phyloP scores from a whole-genome alignment of 2,888 invertebrate genomes.

The Orthosia cruda region DNA sequence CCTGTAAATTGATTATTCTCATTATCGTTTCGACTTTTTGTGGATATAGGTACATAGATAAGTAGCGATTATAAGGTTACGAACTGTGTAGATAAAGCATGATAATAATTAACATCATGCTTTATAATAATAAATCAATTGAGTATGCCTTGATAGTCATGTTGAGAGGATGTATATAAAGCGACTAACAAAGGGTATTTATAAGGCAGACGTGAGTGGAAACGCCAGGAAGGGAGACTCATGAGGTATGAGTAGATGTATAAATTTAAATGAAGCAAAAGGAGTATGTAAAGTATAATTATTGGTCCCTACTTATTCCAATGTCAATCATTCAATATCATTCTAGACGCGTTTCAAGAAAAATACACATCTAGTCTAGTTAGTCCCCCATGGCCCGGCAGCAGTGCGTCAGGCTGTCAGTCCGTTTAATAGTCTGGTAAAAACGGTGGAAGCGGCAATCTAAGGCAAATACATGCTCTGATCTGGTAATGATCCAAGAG shows the following conservation, averaged over 20 bases:
- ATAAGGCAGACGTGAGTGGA: no score
- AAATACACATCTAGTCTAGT: slow-evolving; percentile 7
- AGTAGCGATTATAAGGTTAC: neutral
- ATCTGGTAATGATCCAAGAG: slow-evolving; percentile 18
- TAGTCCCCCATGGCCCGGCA: neutral
- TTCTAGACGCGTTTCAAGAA: neutral
- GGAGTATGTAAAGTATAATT: no score
- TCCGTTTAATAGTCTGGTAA: slow-evolving; percentile 23
- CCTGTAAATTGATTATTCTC: neutral
- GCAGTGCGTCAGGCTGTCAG: slow-evolving; percentile 2
- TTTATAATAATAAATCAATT: no score
- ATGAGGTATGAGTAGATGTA: no score
- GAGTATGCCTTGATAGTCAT: no score
- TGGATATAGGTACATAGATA: neutral
- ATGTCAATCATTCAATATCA: neutral
- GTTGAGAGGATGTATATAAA: no score
- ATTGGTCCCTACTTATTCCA: neutral
- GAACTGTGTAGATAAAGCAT: neutral
- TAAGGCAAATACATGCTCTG: slow-evolving; percentile 31
- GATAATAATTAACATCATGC: no score
- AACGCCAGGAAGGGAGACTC: no score
- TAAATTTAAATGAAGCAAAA: no score
- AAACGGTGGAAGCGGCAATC: slow-evolving; percentile 17
- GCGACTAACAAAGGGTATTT: no score
- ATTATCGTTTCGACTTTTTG: neutral